Percentiles rank a stretch among this genome's conserved stretches.
These are phyloP conservation scores for Perognathus longimembris DNA, from an alignment of 2,113 vertebrate species.

Conservation along the genomic window DNA sequence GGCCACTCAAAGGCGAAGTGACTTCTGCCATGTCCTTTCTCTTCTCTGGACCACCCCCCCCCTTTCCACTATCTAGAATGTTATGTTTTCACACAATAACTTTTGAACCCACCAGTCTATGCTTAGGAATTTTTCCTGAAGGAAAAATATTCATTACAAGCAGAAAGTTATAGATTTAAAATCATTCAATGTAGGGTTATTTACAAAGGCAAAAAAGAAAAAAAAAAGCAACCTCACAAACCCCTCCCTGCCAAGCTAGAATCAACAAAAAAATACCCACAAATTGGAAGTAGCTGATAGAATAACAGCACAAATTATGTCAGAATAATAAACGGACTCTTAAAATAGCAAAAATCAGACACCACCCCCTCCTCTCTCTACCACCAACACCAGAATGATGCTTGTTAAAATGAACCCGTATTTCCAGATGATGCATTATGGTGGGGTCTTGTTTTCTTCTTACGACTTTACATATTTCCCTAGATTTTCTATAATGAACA, in stretches of 20 bases:
- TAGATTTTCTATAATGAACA: conserved; percentile 63
- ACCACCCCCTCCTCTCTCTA: accelerated
- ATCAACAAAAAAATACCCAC: background rate
- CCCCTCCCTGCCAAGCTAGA: no score
- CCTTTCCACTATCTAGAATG: background rate
- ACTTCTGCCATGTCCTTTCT: background rate
- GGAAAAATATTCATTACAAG: background rate
- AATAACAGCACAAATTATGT: background rate
- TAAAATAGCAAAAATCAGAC: background rate
- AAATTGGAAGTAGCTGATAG: background rate
- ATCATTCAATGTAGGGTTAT: background rate
- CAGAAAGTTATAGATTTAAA: background rate
- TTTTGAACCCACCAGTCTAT: background rate
- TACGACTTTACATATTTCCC: conserved; percentile 46
- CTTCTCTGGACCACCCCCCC: background rate
- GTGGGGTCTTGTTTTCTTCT: conserved; percentile 50
- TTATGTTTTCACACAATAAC: conserved; percentile 9
- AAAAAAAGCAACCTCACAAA: no score
- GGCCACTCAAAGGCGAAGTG: background rate
- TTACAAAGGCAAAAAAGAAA: background rate
- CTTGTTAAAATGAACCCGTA: conserved; percentile 10
- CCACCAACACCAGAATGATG: background rate
- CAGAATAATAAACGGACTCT: conserved; percentile 22
- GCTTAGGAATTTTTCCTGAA: background rate
- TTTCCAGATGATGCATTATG: background rate